Percentiles rank a stretch among this genome's conserved stretches.
These are phyloP conservation scores for Oncorhynchus nerka DNA, from an alignment of 2,113 vertebrate species.

Conservation along the genomic window DNA sequence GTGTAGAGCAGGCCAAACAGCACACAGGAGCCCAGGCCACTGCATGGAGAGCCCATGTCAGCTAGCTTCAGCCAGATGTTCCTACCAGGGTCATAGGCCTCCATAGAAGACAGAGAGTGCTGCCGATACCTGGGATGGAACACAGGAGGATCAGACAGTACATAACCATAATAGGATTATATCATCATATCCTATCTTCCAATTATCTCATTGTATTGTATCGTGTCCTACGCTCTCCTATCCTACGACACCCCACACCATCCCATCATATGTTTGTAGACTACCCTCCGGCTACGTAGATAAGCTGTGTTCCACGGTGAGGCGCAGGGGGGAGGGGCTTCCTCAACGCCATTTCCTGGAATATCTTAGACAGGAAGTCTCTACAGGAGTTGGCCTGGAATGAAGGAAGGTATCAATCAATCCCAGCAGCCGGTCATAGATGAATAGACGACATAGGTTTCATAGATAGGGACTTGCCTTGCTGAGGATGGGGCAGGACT, in stretches of 20 bases:
- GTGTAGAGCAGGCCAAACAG: slow-evolving; percentile 79
- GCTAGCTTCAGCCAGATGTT: slow-evolving; percentile 73
- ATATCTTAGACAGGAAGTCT: slow-evolving; percentile 81
- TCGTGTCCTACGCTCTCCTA: neutral
- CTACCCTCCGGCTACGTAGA: slow-evolving; percentile 78
- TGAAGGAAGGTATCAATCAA: too few relatives aligned
- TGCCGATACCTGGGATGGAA: slow-evolving; percentile 62
- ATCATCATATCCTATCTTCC: neutral
- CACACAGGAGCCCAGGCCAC: slow-evolving; percentile 77
- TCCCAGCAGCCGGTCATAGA: neutral
- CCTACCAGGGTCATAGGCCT: slow-evolving; percentile 72
- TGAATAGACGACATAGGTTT: neutral
- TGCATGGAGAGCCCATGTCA: slow-evolving; percentile 71
- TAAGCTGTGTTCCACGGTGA: slow-evolving; percentile 74
- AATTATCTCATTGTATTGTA: neutral
- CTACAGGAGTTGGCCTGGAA: slow-evolving; percentile 76
- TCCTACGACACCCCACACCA: neutral
- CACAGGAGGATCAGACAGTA: neutral
- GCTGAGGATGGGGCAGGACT: slow-evolving; percentile 80
- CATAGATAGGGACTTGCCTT: slow-evolving; percentile 54
- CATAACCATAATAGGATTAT: neutral
- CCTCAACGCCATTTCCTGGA: slow-evolving; percentile 80
- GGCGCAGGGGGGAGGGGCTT: slow-evolving; percentile 70
- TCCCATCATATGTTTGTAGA: neutral
- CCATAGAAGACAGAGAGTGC: slow-evolving; percentile 70